These are phyloP conservation scores for Drepana arcuata DNA, from an alignment of 1,140 invertebrate genomes.

Conservation along the genomic window DNA sequence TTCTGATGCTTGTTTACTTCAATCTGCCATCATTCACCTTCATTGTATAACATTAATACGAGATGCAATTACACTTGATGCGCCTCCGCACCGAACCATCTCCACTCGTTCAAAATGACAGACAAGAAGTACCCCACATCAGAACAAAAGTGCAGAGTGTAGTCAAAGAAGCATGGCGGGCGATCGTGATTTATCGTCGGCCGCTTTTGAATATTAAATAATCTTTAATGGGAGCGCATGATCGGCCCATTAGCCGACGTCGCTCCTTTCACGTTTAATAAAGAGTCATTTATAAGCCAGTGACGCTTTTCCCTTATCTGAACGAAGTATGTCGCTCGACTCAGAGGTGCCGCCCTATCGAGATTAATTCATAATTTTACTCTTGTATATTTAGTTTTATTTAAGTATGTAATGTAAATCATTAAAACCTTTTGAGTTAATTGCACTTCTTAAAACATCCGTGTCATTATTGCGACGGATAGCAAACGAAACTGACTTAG, in stretches of 20 bases:
- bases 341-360: constrained; percentile 67
- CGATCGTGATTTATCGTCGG: constrained; percentile 66
- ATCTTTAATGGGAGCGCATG: constrained; percentile 71
- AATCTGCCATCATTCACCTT: constrained; percentile 6
- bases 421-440: neutral
- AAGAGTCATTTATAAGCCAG: constrained; percentile 71
- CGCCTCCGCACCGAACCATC: too few species aligned
- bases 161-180: constrained; percentile 62
- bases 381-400: too few species aligned
- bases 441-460: neutral
- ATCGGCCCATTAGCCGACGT: constrained; percentile 68
- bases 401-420: too few species aligned
- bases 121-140: constrained; percentile 18
- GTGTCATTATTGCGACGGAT: too few species aligned
- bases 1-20: constrained; percentile 18
- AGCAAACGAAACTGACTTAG: too few species aligned
- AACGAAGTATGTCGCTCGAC: constrained; percentile 63
- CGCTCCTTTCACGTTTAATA: constrained; percentile 70
- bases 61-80: too few species aligned
- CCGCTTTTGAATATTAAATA: constrained; percentile 71
- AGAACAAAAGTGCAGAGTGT: constrained; percentile 59
- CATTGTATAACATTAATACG: constrained; percentile 8
- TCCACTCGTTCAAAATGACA: too few species aligned
- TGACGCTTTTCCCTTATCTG: constrained; percentile 68
- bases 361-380: constrained; percentile 69